Evolutionary conservation across 2,888 invertebrate genomes (phyloP), one percentile per base, ranked within the genome.

Genomic region (Hesperia comma): DNA sequence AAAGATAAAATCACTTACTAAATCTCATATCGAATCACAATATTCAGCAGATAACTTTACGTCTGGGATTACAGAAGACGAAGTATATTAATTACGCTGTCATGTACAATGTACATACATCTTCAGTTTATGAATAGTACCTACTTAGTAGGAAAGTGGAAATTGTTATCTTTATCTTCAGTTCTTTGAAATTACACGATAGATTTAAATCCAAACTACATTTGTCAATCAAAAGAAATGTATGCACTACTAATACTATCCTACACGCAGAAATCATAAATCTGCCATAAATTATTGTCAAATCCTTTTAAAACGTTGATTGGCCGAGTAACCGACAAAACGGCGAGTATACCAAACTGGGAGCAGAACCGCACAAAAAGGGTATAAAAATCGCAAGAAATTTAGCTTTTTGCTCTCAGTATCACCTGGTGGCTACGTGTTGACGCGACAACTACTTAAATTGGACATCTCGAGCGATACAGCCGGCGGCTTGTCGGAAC

Each of bases 391-490:
- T 74, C 69, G 72, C 71, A 75, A 78, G 74, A 77, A 75, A 81
- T 77, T 79, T 63, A 74, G 77, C 75, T 82, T 85, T 85, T 86
- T 84, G 74, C 75, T 64, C 68, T 69, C 71, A 70, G 71, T 75
- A 78, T 81, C 81, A 81, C 78, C 80, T 77, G 80, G 74, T 71
- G 64, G 71, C 71, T 80, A 79, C 83, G 82, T 80, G 85, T 78
- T 61, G 79, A 75, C 76, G 72, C 78, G 83, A 75, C 77, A 73
- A 77, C 70, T 75, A 76, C 79, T 84, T 83, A 84, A 87, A 84
- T 84, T 85, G 84, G 83, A 79, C 79, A 77, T 77, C 77, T 75
- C 76, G 60, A 68, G 41, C 71, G 64, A 64, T 58, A 58, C 68
- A 71, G 66, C 68, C 70, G 74, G 74, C 77, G 70, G 74, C 74